phyloP scores from a whole-genome alignment of 1,140 invertebrate species.

The Drosophila parabipectinata region DNA sequence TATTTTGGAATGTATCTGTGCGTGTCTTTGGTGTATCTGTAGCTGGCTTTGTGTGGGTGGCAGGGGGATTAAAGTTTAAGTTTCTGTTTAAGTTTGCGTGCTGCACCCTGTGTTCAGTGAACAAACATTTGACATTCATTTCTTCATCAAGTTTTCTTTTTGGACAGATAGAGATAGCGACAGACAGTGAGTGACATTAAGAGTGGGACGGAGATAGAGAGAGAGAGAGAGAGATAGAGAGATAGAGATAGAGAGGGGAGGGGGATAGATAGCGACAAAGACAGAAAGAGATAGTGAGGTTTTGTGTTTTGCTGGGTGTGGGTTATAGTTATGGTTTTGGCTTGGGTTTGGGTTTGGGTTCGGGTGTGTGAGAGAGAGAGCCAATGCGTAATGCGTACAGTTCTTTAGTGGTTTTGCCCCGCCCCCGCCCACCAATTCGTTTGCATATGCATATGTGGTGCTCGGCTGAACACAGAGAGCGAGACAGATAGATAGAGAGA shows the following conservation, averaged over 20 bases:
- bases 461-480: constrained; percentile 75
- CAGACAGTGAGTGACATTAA: constrained; percentile 32
- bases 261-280: constrained; percentile 16
- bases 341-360: not conserved
- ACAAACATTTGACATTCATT: constrained; percentile 75
- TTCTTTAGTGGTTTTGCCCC: constrained; percentile 55
- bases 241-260: constrained; percentile 17
- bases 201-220: constrained; percentile 9
- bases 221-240: constrained; percentile 11
- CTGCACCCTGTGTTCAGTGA: constrained; percentile 75
- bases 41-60: not conserved
- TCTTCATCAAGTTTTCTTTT: constrained; percentile 37
- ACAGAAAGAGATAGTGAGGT: constrained; percentile 21
- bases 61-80: constrained; percentile 3
- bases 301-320: constrained; percentile 2
- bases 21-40: constrained; percentile 10
- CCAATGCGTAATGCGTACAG: constrained; percentile 59
- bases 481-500: constrained; percentile 41
- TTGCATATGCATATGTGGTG: constrained; percentile 36
- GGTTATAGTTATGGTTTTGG: constrained; percentile 16
- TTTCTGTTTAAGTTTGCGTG: constrained; percentile 27
- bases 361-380: constrained; percentile 28
- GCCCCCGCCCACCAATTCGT: constrained; percentile 67
- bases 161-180: constrained; percentile 37
- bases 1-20: constrained; percentile 9